phyloP scores from a whole-genome alignment of 2,888 invertebrate genomes.

The Chaetoderma sp. region DNA sequence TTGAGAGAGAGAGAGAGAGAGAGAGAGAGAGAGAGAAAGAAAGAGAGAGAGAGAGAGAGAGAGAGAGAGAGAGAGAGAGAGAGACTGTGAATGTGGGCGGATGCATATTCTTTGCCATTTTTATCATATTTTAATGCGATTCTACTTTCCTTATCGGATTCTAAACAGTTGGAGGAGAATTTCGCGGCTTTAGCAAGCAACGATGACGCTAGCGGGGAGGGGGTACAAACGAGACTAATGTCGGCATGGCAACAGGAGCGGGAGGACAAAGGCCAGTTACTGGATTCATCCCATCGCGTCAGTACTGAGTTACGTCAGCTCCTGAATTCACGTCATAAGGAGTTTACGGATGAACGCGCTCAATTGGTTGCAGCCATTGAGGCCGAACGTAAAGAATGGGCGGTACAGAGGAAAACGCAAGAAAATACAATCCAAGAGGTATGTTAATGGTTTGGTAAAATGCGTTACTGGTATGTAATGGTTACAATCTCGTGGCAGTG shows the following conservation, averaged over 20 bases:
- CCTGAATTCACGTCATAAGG: slow-evolving; percentile 55
- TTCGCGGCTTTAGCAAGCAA: slow-evolving; percentile 41
- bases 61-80: slow-evolving; percentile 23
- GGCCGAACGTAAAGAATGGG: slow-evolving; percentile 41
- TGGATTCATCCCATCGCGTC: slow-evolving; percentile 57
- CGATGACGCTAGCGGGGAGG: slow-evolving; percentile 42
- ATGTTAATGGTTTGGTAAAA: background rate
- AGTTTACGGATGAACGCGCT: slow-evolving; percentile 68
- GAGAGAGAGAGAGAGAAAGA: slow-evolving; percentile 13
- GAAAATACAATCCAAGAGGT: slow-evolving; percentile 50
- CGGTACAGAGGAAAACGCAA: slow-evolving; percentile 42
- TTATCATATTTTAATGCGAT: too few relatives aligned
- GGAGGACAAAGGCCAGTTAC: slow-evolving; percentile 51
- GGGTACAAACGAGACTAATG: slow-evolving; percentile 50
- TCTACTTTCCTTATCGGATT: too few relatives aligned
- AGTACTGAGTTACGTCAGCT: slow-evolving; percentile 61
- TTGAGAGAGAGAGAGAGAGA: too few relatives aligned
- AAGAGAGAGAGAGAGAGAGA: slow-evolving; percentile 16
- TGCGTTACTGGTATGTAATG: too few relatives aligned
- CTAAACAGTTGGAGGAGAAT: slow-evolving; percentile 59
- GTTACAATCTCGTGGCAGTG: too few relatives aligned
- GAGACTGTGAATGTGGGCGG: slow-evolving; percentile 14
- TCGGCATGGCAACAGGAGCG: slow-evolving; percentile 58
- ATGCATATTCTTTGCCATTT: too few relatives aligned
- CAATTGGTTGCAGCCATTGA: slow-evolving; percentile 81